phyloP scores from a whole-genome alignment of 2,888 invertebrate genomes.

The Tanaodytes sp. region DNA sequence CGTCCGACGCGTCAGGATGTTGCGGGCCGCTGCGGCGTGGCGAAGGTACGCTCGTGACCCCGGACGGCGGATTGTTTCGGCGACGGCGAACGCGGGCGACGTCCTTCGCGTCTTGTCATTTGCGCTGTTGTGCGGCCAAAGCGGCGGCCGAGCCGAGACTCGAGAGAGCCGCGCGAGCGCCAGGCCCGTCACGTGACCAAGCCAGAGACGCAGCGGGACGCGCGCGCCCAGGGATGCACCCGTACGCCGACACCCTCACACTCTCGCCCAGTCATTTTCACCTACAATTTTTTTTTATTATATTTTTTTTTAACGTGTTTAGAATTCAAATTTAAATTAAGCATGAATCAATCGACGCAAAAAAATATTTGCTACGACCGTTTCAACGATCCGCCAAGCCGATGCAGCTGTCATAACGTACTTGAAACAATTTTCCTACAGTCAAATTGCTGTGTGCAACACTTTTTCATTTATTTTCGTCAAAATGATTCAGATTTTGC shows the following conservation, averaged over 20 bases:
- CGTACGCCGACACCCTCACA: not conserved
- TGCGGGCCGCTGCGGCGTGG: slow-evolving; percentile 13
- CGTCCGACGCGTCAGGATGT: slow-evolving; percentile 39
- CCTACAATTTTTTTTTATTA: not conserved
- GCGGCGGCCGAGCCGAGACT: slow-evolving; percentile 41
- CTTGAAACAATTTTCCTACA: too few species aligned
- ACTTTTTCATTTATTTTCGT: too few species aligned
- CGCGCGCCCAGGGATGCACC: slow-evolving; percentile 12
- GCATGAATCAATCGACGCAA: too few species aligned
- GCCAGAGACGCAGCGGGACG: slow-evolving; percentile 24
- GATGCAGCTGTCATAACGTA: too few species aligned
- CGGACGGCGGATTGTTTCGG: slow-evolving; percentile 40
- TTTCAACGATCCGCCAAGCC: too few species aligned
- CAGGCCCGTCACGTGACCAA: slow-evolving; percentile 40
- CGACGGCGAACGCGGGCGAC: slow-evolving; percentile 57
- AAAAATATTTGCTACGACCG: too few species aligned
- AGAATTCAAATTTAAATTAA: too few species aligned
- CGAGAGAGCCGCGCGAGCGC: slow-evolving; percentile 33
- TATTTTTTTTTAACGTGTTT: too few species aligned
- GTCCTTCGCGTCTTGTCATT: slow-evolving; percentile 70
- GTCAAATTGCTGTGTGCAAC: too few species aligned
- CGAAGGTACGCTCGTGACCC: slow-evolving; percentile 30
- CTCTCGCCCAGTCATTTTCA: not conserved
- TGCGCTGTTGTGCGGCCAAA: slow-evolving; percentile 57
- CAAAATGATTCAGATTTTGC: too few species aligned